Evolutionary conservation across 1,140 invertebrate genomes (phyloP), one percentile per base, ranked within the genome.

Genomic region (Ceratoteleas bidentatus): DNA sequence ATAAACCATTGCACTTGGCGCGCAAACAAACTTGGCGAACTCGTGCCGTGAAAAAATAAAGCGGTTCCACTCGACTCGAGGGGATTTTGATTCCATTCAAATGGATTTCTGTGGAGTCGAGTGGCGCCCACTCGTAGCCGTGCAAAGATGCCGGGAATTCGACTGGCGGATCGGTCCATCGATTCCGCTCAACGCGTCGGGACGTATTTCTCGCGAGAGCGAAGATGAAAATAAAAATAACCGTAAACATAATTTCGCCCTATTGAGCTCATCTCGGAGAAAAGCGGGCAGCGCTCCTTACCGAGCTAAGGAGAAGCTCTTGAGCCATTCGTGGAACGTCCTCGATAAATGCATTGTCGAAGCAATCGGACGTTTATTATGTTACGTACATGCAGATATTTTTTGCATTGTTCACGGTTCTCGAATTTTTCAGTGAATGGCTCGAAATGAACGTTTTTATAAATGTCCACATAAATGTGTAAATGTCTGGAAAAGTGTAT

Each of bases 171-270:
- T 68, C 53, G 56, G 24, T 16, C 6, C 65, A 50, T 58, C 54
- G 65, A 69, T 69, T 69, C 58, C 45, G 32, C 47, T 34, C 24
- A 36, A 14, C 9, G 24, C 47, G 5, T 6, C 33, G 9, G 15
- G n/a, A 50, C 43, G 43, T 14, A 47, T n/a, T 36, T 4, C 32
- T 3, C 33, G n/a, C 36, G 6, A 14, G 56, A 7, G 7, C 56
- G 52, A 68, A 45, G n/a, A 40, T 49, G 16, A 52, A 61, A 61
- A 61, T 61, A 60, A 70, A 61, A 61, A 61, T 61, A 60, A 70
- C 15, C 56, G 38, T 61, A 70, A 70, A 70, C 45, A 70, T 70
- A 53, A 70, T 70, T 61, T 61, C 10, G 56, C 9, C 13, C 33
- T 54, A 52, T 69, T 58, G 43, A 69, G 45, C 50, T 36, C 33